Evolutionary conservation across 2,113 vertebrate species (phyloP), one percentile per base, ranked within the genome.

Genomic region (Perca fluviatilis): DNA sequence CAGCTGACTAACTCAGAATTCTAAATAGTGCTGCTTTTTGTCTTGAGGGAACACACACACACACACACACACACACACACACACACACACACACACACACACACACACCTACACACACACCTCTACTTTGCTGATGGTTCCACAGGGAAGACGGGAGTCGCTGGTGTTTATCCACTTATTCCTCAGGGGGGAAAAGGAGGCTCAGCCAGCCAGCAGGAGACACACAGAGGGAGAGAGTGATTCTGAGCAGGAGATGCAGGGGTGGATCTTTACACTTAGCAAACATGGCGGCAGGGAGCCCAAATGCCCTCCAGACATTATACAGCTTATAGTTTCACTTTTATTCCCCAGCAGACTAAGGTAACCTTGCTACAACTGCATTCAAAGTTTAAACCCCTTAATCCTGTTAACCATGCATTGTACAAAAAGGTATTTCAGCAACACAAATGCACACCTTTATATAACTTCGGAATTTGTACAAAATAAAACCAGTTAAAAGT

Each of bases 1-100:
- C 78, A 86, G 88, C 84, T 77, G 83, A 93, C 90, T 77, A 65
- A 86, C 76, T 72, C 74, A 65, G 86, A 91, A 94, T 92, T 85
- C 63, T 82, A 90, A 89, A 61, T 77, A 86, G 62, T 87, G 87
- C 53, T 49, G 67, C 33, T 56, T 27, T 27, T 27, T 27, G 27
- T 27, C 27, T 27, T 27, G 27, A 27, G 27, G 25, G 25, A 25
- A 25, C 19, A 2, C 56, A 33, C 47, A 36, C 74, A 70, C 57
- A 40, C 46, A 58, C 67, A 70, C 68, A 72, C 47, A 62, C 62
- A 61, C 19, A 40, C 46, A 46, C 63, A 50, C 46, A 51, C 62
- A 80, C 65, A 64, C 69, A 63, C n/a, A 57, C 61, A 54, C 11
- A 25, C 62, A 15, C 67, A 51, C 74, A 50, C 33, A 61, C 71